Percentiles rank a stretch among this genome's conserved stretches.
Conservation (phyloP, 2,888 invertebrate species). For the Yponomeuta plumbellus region DNA sequence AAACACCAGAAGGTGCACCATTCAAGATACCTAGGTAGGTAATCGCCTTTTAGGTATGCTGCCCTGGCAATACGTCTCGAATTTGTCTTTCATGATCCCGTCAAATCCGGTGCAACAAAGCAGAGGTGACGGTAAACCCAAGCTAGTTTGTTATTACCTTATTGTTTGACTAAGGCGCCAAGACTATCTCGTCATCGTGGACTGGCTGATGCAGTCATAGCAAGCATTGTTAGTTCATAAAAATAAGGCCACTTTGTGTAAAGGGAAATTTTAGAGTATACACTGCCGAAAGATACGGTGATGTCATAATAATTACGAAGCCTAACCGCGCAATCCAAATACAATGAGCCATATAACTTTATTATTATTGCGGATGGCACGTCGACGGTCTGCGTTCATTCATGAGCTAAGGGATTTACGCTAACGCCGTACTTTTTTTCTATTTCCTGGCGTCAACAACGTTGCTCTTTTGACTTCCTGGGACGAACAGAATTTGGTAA, state of each 20-base stretch:
- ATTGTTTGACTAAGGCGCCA: background rate
- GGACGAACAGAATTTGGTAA: background rate
- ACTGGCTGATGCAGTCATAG: background rate
- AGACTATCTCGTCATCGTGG: background rate
- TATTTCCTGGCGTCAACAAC: background rate
- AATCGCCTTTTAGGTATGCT: too few species aligned
- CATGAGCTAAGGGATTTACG: conserved; percentile 9
- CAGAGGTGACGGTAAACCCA: background rate
- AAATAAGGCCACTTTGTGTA: background rate
- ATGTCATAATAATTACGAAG: background rate
- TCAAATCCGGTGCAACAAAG: background rate
- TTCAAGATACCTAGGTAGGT: too few species aligned
- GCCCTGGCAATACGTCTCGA: too few species aligned
- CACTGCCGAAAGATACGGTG: background rate
- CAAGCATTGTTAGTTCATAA: background rate
- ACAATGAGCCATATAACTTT: background rate
- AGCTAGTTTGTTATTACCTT: background rate
- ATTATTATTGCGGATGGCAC: background rate
- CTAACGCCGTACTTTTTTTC: background rate
- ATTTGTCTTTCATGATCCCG: background rate
- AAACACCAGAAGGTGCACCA: too few species aligned
- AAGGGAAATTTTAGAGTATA: background rate
- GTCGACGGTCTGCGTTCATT: conserved; percentile 4
- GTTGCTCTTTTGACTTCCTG: background rate
- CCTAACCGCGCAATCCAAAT: conserved; percentile 1